Conservation (phyloP, 2,888 invertebrate species). For the Muscina levida region DNA sequence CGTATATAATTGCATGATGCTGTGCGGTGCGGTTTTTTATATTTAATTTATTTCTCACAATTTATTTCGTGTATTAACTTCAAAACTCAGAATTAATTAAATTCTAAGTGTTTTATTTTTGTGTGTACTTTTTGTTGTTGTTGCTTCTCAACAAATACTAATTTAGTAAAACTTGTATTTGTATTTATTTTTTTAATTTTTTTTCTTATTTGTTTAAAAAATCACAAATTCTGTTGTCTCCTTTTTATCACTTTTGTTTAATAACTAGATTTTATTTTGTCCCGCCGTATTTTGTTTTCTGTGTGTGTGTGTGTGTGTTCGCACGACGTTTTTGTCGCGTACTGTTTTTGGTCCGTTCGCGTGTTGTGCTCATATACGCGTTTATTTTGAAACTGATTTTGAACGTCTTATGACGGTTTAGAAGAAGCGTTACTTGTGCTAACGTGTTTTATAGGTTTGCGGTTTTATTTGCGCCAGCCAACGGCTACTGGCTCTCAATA, state of each 20-base stretch:
- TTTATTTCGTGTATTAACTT: conserved; percentile 24
- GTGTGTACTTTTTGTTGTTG: conserved; percentile 17
- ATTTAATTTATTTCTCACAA: not conserved
- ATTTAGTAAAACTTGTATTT: not conserved
- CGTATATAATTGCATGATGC: conserved; percentile 41
- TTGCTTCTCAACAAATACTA: too few species aligned
- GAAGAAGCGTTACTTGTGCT: conserved; percentile 54
- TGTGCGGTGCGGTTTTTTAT: conserved; percentile 27
- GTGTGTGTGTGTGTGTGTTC: not conserved
- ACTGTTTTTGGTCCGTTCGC: conserved; percentile 36
- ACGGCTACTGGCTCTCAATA: conserved; percentile 35
- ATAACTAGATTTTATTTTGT: not conserved
- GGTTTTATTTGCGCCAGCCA: conserved; percentile 20
- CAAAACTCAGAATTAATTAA: conserved; percentile 42
- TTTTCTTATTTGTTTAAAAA: not conserved
- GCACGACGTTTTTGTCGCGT: not conserved
- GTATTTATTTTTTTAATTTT: conserved; percentile 10
- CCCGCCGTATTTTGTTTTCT: not conserved
- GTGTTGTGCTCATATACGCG: conserved; percentile 39
- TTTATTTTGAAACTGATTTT: conserved; percentile 54
- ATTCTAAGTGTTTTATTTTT: not conserved
- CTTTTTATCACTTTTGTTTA: not conserved
- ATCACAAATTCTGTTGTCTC: not conserved
- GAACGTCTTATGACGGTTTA: conserved; percentile 37
- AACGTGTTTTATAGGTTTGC: conserved; percentile 42